phyloP scores from a whole-genome alignment of 2,113 vertebrate species.

The Psittacula cyanocephala region DNA sequence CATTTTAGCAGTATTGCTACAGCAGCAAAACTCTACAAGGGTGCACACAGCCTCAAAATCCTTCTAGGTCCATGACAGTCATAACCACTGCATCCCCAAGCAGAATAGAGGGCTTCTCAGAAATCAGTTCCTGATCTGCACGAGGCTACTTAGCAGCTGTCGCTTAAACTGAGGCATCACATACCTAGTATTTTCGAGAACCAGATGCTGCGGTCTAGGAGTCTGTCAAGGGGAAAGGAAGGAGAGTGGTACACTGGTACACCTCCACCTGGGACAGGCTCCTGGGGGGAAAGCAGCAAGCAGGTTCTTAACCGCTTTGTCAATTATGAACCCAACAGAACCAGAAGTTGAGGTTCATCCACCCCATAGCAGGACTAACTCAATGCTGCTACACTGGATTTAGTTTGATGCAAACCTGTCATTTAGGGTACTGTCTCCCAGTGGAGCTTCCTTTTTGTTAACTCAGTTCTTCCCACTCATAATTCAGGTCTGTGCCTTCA shows the following conservation, averaged over 20 bases:
- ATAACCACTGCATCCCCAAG: neutral
- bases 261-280: neutral
- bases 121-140: neutral
- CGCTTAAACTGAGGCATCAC: neutral
- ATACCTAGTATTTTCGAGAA: neutral
- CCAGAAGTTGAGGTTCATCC: neutral
- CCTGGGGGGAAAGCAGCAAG: neutral
- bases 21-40: neutral
- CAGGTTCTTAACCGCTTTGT: neutral
- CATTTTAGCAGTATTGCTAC: neutral
- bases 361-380: rapidly evolving
- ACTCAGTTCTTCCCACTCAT: neutral
- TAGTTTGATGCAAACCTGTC: neutral
- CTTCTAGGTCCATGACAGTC: neutral
- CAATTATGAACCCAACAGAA: neutral
- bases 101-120: neutral
- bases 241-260: no score
- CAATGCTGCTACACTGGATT: neutral
- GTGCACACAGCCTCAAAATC: neutral
- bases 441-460: neutral
- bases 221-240: neutral
- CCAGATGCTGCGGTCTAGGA: neutral
- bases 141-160: neutral
- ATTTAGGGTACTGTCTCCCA: neutral
- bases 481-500: neutral